Conservation (phyloP, 37 sponge, comb jelly and placozoan genomes). For the Oscarella lobularis region DNA sequence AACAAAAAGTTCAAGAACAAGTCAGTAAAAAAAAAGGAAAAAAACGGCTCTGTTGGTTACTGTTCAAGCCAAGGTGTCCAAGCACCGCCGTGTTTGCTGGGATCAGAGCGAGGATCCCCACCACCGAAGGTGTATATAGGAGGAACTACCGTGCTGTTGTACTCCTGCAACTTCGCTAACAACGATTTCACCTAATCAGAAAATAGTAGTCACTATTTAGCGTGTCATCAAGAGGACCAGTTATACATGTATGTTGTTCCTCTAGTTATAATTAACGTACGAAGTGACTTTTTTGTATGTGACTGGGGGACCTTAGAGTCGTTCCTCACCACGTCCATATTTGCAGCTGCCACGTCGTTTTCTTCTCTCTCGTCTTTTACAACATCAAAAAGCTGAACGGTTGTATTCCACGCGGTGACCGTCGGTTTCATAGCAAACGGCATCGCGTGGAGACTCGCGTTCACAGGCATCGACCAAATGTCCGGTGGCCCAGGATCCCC, state of each 20-base stretch:
- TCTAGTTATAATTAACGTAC: no score
- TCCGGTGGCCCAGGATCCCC: slow-evolving; percentile 9
- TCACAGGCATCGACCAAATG: slow-evolving; percentile 2
- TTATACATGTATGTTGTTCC: no score
- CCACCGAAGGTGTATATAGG: slow-evolving; percentile 3
- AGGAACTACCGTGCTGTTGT: neutral
- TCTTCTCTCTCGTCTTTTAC: slow-evolving; percentile 8
- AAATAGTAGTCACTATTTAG: neutral
- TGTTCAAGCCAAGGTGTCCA: slow-evolving; percentile 23
- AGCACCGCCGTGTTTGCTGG: slow-evolving; percentile 13
- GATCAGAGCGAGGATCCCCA: slow-evolving; percentile 3
- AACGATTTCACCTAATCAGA: neutral
- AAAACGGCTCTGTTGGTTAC: no score
- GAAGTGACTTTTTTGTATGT: no score
- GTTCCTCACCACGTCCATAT: slow-evolving; percentile 7
- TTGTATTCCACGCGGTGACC: neutral
- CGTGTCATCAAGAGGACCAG: no score
- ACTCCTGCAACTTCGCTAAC: neutral
- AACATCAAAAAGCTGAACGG: slow-evolving; percentile 13
- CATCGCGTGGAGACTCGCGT: neutral
- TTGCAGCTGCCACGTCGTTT: slow-evolving; percentile 4
- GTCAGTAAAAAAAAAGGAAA: no score
- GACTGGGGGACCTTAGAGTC: slow-evolving; percentile 1
- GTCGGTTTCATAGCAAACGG: neutral
- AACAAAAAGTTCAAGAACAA: no score